Conservation (phyloP, 2,113 vertebrate genomes). For the Bubalus kerabau region DNA sequence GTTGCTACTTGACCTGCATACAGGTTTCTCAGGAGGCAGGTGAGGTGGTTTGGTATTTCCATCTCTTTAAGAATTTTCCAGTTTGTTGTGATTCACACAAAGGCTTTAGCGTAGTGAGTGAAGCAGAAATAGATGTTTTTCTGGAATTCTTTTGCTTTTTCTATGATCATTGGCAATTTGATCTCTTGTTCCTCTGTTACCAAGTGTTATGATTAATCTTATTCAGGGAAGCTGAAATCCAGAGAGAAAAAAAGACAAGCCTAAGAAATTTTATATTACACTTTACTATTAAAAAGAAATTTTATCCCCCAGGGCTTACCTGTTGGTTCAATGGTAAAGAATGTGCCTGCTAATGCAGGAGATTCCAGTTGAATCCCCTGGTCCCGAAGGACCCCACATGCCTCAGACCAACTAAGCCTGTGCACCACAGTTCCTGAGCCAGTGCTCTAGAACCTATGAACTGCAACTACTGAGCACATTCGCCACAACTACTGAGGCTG, state of each 20-base stretch:
- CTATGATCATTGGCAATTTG: not conserved
- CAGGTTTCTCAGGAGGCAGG: not conserved
- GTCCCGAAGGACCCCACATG: not conserved
- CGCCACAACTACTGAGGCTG: not conserved
- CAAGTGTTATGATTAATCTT: not conserved
- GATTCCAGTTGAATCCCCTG: not conserved
- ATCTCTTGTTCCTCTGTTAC: not conserved
- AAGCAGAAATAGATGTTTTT: not conserved
- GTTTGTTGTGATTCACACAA: not conserved
- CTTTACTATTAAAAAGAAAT: not conserved
- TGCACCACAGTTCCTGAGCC: not conserved
- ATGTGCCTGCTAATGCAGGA: not conserved
- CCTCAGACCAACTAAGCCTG: not conserved
- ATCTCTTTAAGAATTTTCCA: not conserved
- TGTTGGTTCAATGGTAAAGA: not conserved
- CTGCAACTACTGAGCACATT: not conserved
- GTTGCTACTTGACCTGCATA: not conserved
- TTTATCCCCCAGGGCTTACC: not conserved
- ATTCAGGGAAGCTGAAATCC: not conserved
- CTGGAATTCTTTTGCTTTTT: not conserved
- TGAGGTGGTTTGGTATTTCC: not conserved
- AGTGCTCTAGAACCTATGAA: not conserved
- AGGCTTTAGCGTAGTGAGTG: not conserved
- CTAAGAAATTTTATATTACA: not conserved
- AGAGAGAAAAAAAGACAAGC: constrained; percentile 1